Conservation (phyloP, 2,113 vertebrate species). For the Sphaerodactylus townsendi region DNA sequence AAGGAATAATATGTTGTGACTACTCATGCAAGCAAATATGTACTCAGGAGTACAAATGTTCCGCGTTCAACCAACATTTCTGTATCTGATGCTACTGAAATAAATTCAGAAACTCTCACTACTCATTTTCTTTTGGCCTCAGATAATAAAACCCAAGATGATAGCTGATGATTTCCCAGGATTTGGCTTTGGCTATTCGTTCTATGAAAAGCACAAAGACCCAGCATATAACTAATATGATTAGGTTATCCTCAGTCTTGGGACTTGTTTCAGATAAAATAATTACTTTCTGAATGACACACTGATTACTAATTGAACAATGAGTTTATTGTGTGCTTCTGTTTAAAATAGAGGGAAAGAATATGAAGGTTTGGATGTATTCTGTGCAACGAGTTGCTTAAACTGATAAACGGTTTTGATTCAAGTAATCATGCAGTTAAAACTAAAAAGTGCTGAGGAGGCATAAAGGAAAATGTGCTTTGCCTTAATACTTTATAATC, state of each 20-base stretch:
- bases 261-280: slow-evolving; percentile 61
- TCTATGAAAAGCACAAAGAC: slow-evolving; percentile 52
- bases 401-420: slow-evolving; percentile 65
- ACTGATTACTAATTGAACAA: slow-evolving; percentile 62
- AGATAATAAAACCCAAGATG: slow-evolving; percentile 3
- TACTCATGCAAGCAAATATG: background rate
- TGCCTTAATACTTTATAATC: slow-evolving; percentile 49
- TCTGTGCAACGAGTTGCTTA: slow-evolving; percentile 57
- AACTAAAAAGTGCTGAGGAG: slow-evolving; percentile 60
- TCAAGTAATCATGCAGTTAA: slow-evolving; percentile 65
- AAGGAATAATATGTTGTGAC: background rate
- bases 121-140: background rate
- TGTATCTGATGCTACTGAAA: background rate
- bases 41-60: background rate
- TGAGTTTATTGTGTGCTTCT: slow-evolving; percentile 62
- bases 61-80: background rate
- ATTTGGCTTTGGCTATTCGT: slow-evolving; percentile 59
- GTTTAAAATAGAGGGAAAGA: slow-evolving; percentile 60
- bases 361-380: slow-evolving; percentile 55
- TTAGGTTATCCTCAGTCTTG: slow-evolving; percentile 54
- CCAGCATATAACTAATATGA: slow-evolving; percentile 51
- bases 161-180: slow-evolving; percentile 49
- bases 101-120: background rate
- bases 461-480: slow-evolving; percentile 50
- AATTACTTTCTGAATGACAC: slow-evolving; percentile 62